Conservation (phyloP, 1,140 invertebrate species). For the Gonioctena quinquepunctata region DNA sequence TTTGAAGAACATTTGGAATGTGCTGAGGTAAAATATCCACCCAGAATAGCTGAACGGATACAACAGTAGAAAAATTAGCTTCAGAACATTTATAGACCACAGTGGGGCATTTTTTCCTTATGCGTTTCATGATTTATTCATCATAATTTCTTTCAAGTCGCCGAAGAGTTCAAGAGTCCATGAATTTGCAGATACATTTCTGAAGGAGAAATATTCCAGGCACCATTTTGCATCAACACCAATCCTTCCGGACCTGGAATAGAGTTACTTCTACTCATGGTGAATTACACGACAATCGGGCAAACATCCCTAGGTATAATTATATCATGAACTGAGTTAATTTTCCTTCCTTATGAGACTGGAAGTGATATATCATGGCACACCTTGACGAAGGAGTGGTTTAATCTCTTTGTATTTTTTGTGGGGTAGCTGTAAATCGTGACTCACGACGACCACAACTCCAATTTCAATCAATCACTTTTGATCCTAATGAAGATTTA, state of each 20-base stretch:
- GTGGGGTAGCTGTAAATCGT: neutral
- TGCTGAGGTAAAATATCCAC: too few species aligned
- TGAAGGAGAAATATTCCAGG: neutral
- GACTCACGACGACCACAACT: neutral
- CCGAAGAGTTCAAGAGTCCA: neutral
- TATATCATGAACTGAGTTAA: neutral
- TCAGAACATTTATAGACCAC: too few species aligned
- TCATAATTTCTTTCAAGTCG: neutral
- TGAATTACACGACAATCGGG: neutral
- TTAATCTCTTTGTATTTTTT: neutral
- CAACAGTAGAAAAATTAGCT: too few species aligned
- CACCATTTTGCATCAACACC: neutral
- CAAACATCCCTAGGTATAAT: neutral
- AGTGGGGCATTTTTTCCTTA: too few species aligned
- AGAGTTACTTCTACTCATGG: neutral
- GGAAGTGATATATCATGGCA: neutral
- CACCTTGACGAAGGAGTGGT: neutral
- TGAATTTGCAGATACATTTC: neutral
- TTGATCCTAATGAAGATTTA: too few species aligned
- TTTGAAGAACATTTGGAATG: too few species aligned
- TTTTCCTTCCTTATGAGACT: neutral
- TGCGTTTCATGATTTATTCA: neutral
- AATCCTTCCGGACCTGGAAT: neutral
- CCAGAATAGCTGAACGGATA: too few species aligned
- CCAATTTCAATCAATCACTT: neutral